Conservation (phyloP, 1,140 invertebrate genomes). For the Camponotus floridanus region DNA sequence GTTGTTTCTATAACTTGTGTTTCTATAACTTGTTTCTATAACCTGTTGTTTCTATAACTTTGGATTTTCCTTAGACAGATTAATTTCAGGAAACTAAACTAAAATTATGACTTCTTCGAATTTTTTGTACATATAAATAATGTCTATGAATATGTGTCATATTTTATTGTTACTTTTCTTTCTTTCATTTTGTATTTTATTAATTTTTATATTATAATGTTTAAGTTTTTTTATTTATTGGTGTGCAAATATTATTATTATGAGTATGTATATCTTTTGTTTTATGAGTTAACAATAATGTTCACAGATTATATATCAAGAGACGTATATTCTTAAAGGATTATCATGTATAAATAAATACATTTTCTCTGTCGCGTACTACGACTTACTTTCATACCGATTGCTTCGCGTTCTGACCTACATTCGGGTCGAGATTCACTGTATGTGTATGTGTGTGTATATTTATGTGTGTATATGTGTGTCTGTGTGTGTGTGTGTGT, state of each 20-base stretch:
- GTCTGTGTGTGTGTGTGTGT: too few species aligned
- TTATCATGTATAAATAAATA: conserved; percentile 31
- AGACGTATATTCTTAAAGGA: neutral
- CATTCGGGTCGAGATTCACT: conserved; percentile 52
- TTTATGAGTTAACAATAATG: neutral
- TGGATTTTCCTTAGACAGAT: neutral
- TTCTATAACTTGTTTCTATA: too few species aligned
- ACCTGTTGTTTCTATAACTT: neutral
- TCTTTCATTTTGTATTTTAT: neutral
- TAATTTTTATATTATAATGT: neutral
- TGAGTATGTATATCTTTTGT: neutral
- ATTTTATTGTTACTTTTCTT: neutral
- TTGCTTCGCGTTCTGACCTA: conserved; percentile 59
- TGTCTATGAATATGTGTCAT: neutral
- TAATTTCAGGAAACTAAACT: neutral
- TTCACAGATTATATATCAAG: neutral
- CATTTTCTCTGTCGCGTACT: conserved; percentile 37
- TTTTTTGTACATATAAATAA: too few species aligned
- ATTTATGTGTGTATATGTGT: too few species aligned
- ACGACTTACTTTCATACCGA: conserved; percentile 46
- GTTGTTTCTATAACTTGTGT: neutral
- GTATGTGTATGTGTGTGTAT: too few species aligned
- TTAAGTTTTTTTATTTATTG: neutral
- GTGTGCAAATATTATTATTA: neutral
- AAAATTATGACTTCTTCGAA: neutral